Conservation (phyloP, 2,113 vertebrate genomes). For the Barnardius zonarius region DNA sequence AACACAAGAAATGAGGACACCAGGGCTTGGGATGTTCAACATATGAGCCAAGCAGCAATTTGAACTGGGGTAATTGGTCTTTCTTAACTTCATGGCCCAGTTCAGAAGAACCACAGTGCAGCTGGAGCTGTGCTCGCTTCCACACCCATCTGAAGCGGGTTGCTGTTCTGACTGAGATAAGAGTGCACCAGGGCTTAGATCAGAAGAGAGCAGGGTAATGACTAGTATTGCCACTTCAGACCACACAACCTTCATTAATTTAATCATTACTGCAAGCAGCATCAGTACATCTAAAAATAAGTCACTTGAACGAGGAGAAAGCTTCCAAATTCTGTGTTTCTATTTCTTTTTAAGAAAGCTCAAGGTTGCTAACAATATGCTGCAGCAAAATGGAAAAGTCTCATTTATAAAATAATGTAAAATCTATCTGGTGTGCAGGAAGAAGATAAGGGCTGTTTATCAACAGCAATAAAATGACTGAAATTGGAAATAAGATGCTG, state of each 20-base stretch:
- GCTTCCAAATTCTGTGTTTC: background rate
- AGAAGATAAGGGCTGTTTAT: slow-evolving; percentile 61
- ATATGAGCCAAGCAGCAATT: background rate
- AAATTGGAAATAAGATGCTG: slow-evolving; percentile 47
- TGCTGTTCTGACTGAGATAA: background rate
- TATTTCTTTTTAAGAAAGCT: slow-evolving; percentile 7
- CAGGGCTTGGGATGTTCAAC: no score
- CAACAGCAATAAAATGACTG: slow-evolving; percentile 27
- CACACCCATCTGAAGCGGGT: background rate
- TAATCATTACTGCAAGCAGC: background rate
- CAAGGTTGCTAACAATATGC: background rate
- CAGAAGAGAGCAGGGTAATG: background rate
- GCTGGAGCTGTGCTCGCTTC: background rate
- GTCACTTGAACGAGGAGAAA: background rate
- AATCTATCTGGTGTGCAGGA: slow-evolving; percentile 34
- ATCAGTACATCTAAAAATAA: background rate
- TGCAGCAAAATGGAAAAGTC: slow-evolving; percentile 10
- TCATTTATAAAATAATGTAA: slow-evolving; percentile 20
- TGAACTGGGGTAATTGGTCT: background rate
- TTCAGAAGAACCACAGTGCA: background rate
- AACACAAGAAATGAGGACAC: background rate
- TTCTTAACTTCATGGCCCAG: no score
- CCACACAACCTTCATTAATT: background rate
- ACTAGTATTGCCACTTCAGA: background rate
- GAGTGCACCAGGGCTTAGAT: background rate